Percentiles rank a stretch among this genome's conserved stretches.
phyloP scores from a whole-genome alignment of 2,888 invertebrate species.

The Philereme vetulata region DNA sequence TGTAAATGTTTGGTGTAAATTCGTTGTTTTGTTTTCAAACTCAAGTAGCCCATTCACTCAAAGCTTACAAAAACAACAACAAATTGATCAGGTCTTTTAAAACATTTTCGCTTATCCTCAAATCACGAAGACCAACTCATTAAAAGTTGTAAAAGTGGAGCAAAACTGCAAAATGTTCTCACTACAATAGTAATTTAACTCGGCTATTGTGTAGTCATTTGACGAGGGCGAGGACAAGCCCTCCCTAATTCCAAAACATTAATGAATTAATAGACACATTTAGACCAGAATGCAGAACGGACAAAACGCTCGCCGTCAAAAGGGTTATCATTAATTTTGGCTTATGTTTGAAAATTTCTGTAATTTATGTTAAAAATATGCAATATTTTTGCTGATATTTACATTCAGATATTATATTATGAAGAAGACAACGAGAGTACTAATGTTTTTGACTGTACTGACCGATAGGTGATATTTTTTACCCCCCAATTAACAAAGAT shows the following conservation, averaged over 20 bases:
- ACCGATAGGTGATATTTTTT: no score
- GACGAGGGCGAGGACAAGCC: constrained; percentile 59
- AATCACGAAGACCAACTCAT: constrained; percentile 21
- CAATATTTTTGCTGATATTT: no score
- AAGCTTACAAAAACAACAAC: no score
- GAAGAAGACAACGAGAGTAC: no score
- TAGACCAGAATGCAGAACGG: constrained; percentile 47
- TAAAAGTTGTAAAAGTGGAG: constrained; percentile 36
- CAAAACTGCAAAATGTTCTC: constrained; percentile 53
- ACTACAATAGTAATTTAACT: constrained; percentile 32
- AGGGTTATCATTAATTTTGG: constrained; percentile 41
- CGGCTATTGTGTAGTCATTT: constrained; percentile 54
- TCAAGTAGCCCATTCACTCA: no score
- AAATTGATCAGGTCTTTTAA: no score
- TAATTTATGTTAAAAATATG: constrained; percentile 22
- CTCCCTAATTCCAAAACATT: constrained; percentile 57
- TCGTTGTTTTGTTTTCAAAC: no score
- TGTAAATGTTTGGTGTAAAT: no score
- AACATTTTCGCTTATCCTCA: constrained; percentile 1
- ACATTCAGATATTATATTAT: no score
- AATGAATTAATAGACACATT: constrained; percentile 62
- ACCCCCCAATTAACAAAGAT: no score
- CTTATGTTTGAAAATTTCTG: constrained; percentile 23
- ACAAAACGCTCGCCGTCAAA: constrained; percentile 36
- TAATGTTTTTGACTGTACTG: no score